Conservation (phyloP, 1,140 invertebrate species). For the Euglossa dilemma region DNA sequence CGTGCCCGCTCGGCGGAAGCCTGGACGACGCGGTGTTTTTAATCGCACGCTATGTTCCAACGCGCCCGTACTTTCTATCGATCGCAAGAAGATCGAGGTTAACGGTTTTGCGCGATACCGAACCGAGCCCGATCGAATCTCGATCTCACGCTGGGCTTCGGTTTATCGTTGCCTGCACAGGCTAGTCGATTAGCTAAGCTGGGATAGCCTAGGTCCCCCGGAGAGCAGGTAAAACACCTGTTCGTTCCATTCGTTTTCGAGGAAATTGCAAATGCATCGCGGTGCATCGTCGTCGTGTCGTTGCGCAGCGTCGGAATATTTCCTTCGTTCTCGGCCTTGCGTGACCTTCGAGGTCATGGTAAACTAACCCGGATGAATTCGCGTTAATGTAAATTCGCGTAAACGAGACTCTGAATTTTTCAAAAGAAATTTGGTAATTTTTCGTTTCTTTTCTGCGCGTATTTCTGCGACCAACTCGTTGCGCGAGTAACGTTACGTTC, state of each 20-base stretch:
- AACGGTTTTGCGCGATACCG: slow-evolving; percentile 24
- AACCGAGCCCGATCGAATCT: neutral
- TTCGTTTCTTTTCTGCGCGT: no score
- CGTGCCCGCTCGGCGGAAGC: neutral
- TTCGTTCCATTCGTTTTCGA: neutral
- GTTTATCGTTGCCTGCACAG: neutral
- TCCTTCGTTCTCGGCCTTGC: no score
- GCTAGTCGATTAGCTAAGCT: neutral
- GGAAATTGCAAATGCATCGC: neutral
- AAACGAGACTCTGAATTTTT: no score
- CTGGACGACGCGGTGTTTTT: neutral
- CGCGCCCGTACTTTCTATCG: slow-evolving; percentile 40
- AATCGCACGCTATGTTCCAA: neutral
- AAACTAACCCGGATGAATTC: no score
- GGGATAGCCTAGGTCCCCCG: neutral
- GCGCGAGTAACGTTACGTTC: no score
- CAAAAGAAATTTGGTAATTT: no score
- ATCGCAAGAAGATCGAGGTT: slow-evolving; percentile 42
- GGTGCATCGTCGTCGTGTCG: no score
- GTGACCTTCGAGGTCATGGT: no score
- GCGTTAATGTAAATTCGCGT: no score
- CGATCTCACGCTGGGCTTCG: neutral
- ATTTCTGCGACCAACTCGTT: no score
- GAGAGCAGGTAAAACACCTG: no score
- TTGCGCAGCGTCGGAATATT: no score